Evolutionary conservation across 1,140 invertebrate genomes (phyloP).

Genomic region (Steinernema khuongi): DNA sequence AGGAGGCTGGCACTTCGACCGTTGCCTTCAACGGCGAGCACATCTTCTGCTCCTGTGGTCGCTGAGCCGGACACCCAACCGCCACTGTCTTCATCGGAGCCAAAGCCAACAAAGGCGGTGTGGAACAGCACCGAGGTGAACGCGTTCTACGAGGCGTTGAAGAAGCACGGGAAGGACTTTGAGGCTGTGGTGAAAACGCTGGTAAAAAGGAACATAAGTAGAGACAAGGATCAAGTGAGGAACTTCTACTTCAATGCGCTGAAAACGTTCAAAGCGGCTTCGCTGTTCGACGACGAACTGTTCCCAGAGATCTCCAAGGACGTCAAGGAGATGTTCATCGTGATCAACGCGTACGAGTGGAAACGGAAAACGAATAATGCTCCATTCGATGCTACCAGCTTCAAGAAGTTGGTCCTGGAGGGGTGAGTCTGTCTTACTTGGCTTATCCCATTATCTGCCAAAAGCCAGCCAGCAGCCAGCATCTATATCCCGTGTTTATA

Average conservation of each 20-base stretch:
- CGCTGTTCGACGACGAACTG: constrained; percentile 34
- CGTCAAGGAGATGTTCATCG: constrained; percentile 45
- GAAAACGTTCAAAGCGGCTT: constrained; percentile 38
- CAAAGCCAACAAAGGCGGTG: constrained; percentile 17
- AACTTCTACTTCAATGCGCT: constrained; percentile 48
- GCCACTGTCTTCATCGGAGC: neutral
- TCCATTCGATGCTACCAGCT: constrained; percentile 28
- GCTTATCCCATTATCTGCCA: constrained; percentile 17
- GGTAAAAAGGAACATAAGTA: constrained; percentile 44
- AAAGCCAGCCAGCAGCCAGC: neutral
- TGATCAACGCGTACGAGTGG: constrained; percentile 52
- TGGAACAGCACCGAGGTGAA: constrained; percentile 21
- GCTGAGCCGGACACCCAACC: neutral
- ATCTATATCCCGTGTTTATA: constrained; percentile 17
- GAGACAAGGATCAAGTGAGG: constrained; percentile 45
- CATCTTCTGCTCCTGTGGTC: neutral
- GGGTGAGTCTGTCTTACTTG: constrained; percentile 28
- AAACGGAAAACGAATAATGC: constrained; percentile 29
- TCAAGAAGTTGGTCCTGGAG: constrained; percentile 34
- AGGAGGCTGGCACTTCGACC: neutral
- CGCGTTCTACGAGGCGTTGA: constrained; percentile 37
- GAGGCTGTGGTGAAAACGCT: constrained; percentile 42
- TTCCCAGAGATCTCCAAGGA: constrained; percentile 42
- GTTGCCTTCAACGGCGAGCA: neutral
- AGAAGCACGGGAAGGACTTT: constrained; percentile 53